Conservation (phyloP, 2,888 invertebrate species). For the Branchellion lobata region DNA sequence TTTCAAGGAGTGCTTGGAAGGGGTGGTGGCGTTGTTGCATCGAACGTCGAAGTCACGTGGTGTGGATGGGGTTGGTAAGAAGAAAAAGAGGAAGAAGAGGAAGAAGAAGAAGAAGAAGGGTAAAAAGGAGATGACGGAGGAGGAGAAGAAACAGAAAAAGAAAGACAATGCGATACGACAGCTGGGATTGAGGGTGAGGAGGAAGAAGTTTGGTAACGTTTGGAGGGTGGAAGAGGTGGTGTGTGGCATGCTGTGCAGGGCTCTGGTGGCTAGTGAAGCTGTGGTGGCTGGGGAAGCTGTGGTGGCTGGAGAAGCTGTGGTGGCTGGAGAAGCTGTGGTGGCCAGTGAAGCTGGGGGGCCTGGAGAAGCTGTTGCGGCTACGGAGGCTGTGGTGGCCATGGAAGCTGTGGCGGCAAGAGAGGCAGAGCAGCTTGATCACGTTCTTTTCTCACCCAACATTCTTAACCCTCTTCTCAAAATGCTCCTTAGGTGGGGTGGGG, state of each 20-base stretch:
- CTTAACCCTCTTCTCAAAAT: no score
- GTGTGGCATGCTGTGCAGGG: background rate
- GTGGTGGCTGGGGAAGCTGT: background rate
- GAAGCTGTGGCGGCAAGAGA: background rate
- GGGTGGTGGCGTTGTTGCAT: background rate
- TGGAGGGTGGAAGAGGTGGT: background rate
- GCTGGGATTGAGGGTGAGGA: background rate
- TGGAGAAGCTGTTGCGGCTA: background rate
- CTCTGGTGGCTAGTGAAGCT: background rate
- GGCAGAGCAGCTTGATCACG: no score
- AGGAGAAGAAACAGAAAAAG: no score
- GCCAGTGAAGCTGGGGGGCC: background rate
- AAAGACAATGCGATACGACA: background rate
- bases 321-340: background rate
- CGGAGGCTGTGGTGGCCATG: background rate
- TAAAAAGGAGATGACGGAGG: background rate
- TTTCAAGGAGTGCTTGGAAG: background rate
- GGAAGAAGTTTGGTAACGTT: background rate
- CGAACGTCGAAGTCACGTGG: background rate
- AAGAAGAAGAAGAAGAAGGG: background rate
- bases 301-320: background rate
- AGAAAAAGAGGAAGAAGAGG: background rate
- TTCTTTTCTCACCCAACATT: no score
- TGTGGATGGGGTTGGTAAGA: background rate
- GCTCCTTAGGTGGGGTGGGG: no score